Evolutionary conservation across 2,113 vertebrate species (phyloP).

Genomic region (Noctilio leporinus): DNA sequence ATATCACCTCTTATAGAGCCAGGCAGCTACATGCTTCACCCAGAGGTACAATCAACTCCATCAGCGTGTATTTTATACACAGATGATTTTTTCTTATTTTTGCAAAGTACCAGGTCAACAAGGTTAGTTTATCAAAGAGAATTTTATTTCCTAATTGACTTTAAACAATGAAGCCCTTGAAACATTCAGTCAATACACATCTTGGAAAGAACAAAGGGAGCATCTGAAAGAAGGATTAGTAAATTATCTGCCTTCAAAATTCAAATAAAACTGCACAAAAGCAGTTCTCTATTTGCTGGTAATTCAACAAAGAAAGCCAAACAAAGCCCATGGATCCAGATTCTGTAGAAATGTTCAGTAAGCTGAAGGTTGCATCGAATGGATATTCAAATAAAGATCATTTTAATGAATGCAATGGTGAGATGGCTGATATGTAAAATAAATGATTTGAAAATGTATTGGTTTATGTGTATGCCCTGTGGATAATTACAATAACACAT

Average conservation of each 20-base stretch:
- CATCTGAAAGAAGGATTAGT: constrained; percentile 60
- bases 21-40: neutral
- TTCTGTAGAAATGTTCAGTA: neutral
- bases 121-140: constrained; percentile 64
- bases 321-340: neutral
- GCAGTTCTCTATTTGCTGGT: constrained; percentile 2
- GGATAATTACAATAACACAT: neutral
- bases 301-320: constrained; percentile 22
- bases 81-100: constrained; percentile 14
- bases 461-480: neutral
- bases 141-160: constrained; percentile 65
- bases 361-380: neutral
- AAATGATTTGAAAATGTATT: neutral
- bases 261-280: constrained; percentile 47
- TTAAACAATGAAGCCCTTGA: constrained; percentile 59
- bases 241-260: constrained; percentile 56
- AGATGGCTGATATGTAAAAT: neutral
- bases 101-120: constrained; percentile 46
- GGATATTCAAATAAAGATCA: neutral
- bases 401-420: neutral
- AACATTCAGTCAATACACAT: constrained; percentile 66
- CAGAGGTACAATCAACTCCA: constrained; percentile 2
- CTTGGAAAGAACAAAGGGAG: constrained; percentile 63
- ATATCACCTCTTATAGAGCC: neutral
- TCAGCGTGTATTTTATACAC: constrained; percentile 52